These are phyloP conservation scores for Taphrorychus bicolor DNA, from an alignment of 2,888 invertebrate genomes.

Conservation along the genomic window DNA sequence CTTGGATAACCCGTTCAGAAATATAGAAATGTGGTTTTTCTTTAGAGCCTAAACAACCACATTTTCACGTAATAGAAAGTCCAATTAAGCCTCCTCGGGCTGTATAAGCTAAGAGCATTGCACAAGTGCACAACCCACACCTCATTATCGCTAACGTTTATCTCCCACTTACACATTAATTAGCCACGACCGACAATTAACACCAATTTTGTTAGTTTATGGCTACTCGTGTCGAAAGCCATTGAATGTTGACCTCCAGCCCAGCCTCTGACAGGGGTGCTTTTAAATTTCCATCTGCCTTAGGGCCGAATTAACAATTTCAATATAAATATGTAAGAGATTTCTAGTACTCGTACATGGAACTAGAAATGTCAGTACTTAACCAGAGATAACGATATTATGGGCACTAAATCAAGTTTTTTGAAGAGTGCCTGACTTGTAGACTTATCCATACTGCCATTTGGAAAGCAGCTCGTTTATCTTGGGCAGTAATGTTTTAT, in stretches of 20 bases:
- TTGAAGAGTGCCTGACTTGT: background rate
- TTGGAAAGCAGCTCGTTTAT: background rate
- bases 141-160: constrained; percentile 7
- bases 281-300: too few species aligned
- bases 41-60: too few species aligned
- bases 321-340: background rate
- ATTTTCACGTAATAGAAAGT: background rate
- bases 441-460: background rate
- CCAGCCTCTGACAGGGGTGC: background rate
- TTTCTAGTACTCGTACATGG: background rate
- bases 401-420: background rate
- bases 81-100: background rate
- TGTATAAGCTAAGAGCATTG: background rate
- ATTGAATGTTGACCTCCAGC: too few species aligned
- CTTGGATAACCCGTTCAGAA: background rate
- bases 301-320: too few species aligned
- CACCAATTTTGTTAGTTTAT: background rate
- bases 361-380: background rate
- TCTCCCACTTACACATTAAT: constrained; percentile 8
- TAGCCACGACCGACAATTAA: constrained; percentile 3
- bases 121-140: constrained; percentile 8
- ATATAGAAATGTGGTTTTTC: background rate
- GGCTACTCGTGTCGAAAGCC: background rate
- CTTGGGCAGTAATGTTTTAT: background rate
- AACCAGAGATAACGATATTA: background rate